Conservation (phyloP, 2,888 invertebrate species). For the Parnassius mnemosyne region DNA sequence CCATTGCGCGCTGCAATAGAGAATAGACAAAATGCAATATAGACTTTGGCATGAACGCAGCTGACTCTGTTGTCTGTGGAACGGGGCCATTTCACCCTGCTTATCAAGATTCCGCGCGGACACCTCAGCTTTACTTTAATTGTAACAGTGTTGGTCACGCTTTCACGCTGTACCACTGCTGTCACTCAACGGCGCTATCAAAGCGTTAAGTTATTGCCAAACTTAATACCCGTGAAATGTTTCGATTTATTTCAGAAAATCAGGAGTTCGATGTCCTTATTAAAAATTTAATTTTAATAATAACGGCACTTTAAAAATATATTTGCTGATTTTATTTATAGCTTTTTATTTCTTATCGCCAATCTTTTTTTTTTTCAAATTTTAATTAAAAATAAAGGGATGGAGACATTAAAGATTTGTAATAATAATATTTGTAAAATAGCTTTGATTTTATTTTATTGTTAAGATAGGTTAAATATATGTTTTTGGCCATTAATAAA, state of each 20-base stretch:
- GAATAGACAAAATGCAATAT: conserved; percentile 43
- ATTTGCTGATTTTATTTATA: too few species aligned
- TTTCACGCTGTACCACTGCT: conserved; percentile 39
- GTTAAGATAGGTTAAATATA: too few species aligned
- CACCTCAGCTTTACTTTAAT: conserved; percentile 41
- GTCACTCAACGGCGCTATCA: conserved; percentile 12
- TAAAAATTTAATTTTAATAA: conserved; percentile 6
- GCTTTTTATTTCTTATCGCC: too few species aligned
- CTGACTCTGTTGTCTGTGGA: conserved; percentile 43
- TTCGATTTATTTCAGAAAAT: conserved; percentile 12
- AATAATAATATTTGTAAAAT: too few species aligned
- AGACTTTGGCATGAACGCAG: conserved; percentile 26
- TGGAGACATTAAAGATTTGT: too few species aligned
- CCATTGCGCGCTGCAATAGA: conserved; percentile 27
- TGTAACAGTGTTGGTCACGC: conserved; percentile 50
- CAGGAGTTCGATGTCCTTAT: conserved; percentile 24
- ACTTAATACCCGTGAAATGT: conserved; percentile 14
- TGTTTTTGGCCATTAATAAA: too few species aligned
- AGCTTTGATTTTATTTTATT: too few species aligned
- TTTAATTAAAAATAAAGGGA: too few species aligned
- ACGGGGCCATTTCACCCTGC: conserved; percentile 49
- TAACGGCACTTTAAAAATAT: too few species aligned
- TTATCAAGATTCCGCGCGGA: conserved; percentile 46
- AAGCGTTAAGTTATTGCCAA: conserved; percentile 19
- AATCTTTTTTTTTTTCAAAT: too few species aligned